Evolutionary conservation across 1,140 invertebrate genomes (phyloP).

Genomic region (Zaprionus lachaisei): DNA sequence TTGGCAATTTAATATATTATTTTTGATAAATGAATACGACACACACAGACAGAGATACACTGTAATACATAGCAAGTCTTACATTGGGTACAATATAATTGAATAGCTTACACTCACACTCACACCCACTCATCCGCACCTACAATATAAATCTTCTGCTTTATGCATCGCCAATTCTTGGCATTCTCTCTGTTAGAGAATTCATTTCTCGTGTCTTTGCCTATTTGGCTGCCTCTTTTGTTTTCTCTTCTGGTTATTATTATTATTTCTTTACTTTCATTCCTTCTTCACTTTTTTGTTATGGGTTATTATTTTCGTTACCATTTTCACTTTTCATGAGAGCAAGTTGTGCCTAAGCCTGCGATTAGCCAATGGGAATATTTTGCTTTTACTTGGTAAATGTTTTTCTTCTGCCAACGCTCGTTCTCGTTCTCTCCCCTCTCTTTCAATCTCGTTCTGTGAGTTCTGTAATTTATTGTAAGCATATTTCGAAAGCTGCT

Average conservation of each 20-base stretch:
- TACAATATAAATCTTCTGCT: conserved; percentile 51
- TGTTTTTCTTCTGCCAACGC: conserved; percentile 20
- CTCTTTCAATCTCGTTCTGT: conserved; percentile 1
- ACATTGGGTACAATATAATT: conserved; percentile 42
- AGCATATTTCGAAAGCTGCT: conserved; percentile 32
- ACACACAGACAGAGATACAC: conserved; percentile 20
- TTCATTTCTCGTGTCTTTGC: conserved; percentile 23
- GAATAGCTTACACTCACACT: conserved; percentile 28
- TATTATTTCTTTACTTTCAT: conserved; percentile 15
- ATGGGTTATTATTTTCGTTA: conserved; percentile 30
- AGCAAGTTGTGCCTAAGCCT: conserved; percentile 29
- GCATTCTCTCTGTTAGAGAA: conserved; percentile 28
- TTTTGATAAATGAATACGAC: conserved; percentile 81
- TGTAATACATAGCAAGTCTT: conserved; percentile 38
- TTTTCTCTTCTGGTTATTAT: conserved; percentile 10
- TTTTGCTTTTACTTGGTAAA: conserved; percentile 24
- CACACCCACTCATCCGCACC: conserved; percentile 18
- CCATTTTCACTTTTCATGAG: conserved; percentile 46
- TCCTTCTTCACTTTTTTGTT: conserved; percentile 13
- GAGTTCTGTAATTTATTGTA: conserved; percentile 28
- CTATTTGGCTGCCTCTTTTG: conserved; percentile 29
- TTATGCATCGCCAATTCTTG: conserved; percentile 47
- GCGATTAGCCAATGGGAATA: conserved; percentile 37
- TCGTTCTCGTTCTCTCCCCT: neutral
- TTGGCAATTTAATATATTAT: conserved; percentile 83